These are phyloP conservation scores for Desmodus rotundus DNA, from an alignment of 2,113 vertebrate species.

Conservation along the genomic window DNA sequence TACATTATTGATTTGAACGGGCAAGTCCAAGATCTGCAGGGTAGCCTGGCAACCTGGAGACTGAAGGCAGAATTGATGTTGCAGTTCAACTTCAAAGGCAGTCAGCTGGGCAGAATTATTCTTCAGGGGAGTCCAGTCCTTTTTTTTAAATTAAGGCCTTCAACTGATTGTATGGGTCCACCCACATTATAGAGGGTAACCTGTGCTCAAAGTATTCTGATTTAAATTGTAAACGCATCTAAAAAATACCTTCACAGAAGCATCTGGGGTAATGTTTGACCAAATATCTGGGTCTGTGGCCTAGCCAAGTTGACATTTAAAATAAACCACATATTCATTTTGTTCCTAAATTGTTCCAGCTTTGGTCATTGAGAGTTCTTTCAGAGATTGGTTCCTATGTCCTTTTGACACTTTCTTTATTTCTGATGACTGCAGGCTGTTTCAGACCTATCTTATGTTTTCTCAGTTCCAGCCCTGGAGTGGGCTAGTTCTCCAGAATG, in stretches of 20 bases:
- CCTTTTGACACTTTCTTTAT: not conserved
- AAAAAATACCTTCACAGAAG: not conserved
- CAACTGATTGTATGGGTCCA: not conserved
- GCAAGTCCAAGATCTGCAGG: not conserved
- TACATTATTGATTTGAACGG: not conserved
- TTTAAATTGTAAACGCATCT: not conserved
- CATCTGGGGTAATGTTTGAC: not conserved
- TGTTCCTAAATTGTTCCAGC: not conserved
- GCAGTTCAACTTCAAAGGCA: not conserved
- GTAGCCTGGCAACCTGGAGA: not conserved
- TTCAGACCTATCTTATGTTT: not conserved
- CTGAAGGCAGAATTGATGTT: no score
- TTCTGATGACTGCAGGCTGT: not conserved
- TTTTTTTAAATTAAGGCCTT: not conserved
- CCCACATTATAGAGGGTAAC: not conserved
- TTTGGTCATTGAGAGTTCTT: not conserved
- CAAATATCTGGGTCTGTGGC: not conserved
- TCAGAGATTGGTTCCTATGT: not conserved
- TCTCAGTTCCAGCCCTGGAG: not conserved
- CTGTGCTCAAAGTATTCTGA: not conserved
- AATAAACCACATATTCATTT: not conserved
- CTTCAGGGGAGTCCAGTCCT: not conserved
- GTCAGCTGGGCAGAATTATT: not conserved
- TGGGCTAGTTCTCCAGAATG: not conserved
- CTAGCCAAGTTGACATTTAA: not conserved